phyloP scores from a whole-genome alignment of 2,113 vertebrate species.

The Cyanoliseus patagonus region DNA sequence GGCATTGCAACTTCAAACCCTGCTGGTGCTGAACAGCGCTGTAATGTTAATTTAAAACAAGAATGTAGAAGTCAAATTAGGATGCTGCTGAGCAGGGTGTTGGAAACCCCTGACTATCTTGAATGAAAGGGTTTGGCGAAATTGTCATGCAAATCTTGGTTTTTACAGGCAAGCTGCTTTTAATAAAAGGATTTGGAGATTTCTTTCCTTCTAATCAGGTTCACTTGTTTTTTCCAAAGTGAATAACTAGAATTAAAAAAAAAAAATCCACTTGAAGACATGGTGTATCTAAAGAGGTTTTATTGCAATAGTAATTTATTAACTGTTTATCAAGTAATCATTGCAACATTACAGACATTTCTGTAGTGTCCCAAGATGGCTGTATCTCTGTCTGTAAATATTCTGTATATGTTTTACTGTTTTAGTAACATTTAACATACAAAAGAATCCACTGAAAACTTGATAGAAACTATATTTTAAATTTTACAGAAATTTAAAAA shows the following conservation, averaged over 20 bases:
- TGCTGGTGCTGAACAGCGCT: neutral
- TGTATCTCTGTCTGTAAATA: conserved; percentile 14
- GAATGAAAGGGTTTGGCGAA: neutral
- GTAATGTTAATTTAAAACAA: conserved; percentile 7
- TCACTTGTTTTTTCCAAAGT: conserved; percentile 37
- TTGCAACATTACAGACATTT: conserved; percentile 41
- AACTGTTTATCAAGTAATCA: conserved; percentile 24
- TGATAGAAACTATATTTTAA: conserved; percentile 46
- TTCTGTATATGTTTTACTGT: neutral
- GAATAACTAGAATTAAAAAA: neutral
- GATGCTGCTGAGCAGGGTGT: neutral
- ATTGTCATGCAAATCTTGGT: neutral
- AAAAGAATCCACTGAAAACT: conserved; percentile 34
- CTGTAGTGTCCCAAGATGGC: neutral
- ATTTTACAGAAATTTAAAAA: conserved; percentile 5
- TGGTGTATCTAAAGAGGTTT: conserved; percentile 35
- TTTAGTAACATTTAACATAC: conserved; percentile 18
- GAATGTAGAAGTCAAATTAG: neutral
- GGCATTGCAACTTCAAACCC: neutral
- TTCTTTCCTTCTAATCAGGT: conserved; percentile 31
- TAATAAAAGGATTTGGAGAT: neutral
- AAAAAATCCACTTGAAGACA: neutral
- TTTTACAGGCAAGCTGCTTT: neutral
- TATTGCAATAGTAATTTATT: conserved; percentile 40
- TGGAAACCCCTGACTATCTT: neutral